Conservation (phyloP, 2,113 vertebrate species). For the Plecturocebus donacophilus region DNA sequence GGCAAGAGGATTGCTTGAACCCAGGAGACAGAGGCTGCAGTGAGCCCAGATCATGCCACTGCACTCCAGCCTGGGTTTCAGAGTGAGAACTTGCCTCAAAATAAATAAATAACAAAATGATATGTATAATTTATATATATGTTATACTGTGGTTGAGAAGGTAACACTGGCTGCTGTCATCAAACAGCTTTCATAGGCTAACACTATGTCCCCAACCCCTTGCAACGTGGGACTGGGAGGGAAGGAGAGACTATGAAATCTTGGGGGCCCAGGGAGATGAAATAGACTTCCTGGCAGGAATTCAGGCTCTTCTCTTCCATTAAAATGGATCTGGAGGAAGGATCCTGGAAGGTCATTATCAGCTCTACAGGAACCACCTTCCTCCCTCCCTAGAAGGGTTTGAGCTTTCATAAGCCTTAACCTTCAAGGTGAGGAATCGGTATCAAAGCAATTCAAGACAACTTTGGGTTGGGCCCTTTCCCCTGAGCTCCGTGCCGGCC, state of each 20-base stretch:
- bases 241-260: background rate
- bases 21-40: too few relatives aligned
- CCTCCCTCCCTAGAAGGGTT: background rate
- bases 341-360: background rate
- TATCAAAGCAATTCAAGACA: background rate
- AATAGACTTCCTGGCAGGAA: accelerated
- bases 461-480: background rate
- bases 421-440: background rate
- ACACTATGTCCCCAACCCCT: background rate
- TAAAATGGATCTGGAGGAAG: background rate
- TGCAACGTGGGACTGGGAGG: background rate
- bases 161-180: background rate
- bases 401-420: background rate
- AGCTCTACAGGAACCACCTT: background rate
- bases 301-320: background rate
- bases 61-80: too few relatives aligned
- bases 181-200: background rate
- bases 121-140: background rate
- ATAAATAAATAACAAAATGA: too few relatives aligned
- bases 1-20: too few relatives aligned
- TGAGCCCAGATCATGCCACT: too few relatives aligned
- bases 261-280: background rate
- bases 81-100: too few relatives aligned
- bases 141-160: background rate
- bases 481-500: accelerated